These are phyloP conservation scores for Chrysina gloriosa DNA, from an alignment of 2,888 invertebrate genomes.

Conservation along the genomic window DNA sequence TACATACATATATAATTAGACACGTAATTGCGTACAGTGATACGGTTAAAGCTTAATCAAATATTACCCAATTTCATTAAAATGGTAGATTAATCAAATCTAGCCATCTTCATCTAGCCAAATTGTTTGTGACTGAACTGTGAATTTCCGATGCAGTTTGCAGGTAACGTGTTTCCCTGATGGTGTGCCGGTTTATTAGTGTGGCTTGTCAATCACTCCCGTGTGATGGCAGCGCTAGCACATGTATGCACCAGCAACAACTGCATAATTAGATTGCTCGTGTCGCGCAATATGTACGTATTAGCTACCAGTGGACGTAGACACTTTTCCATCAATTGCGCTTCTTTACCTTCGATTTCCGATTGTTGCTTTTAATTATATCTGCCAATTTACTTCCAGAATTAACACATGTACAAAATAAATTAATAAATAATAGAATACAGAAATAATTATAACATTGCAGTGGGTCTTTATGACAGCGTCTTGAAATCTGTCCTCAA, in stretches of 20 bases:
- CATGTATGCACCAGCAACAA: conserved; percentile 58
- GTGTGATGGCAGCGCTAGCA: conserved; percentile 53
- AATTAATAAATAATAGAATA: too few relatives aligned
- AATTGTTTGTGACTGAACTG: conserved; percentile 20
- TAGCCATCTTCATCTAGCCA: background rate
- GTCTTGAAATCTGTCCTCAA: too few relatives aligned
- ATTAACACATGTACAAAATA: too few relatives aligned
- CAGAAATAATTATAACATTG: too few relatives aligned
- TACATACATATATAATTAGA: conserved; percentile 10
- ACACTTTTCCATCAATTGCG: background rate
- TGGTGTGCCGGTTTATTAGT: conserved; percentile 56
- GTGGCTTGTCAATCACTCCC: conserved; percentile 62
- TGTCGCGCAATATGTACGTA: conserved; percentile 59
- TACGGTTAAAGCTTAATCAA: conserved; percentile 7
- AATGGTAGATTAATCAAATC: conserved; percentile 4
- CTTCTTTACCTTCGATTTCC: too few relatives aligned
- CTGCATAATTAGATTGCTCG: conserved; percentile 64
- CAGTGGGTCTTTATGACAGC: too few relatives aligned
- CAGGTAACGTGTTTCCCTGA: conserved; percentile 44
- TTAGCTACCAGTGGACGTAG: conserved; percentile 41
- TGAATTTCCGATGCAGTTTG: conserved; percentile 28
- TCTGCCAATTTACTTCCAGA: background rate
- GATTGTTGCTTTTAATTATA: too few relatives aligned
- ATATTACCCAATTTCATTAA: conserved; percentile 11
- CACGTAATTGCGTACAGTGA: background rate